A percentile compares a stretch with the other conserved stretches of the same genome.
phyloP scores from a whole-genome alignment of 2,888 invertebrate species.

The Automeris io region DNA sequence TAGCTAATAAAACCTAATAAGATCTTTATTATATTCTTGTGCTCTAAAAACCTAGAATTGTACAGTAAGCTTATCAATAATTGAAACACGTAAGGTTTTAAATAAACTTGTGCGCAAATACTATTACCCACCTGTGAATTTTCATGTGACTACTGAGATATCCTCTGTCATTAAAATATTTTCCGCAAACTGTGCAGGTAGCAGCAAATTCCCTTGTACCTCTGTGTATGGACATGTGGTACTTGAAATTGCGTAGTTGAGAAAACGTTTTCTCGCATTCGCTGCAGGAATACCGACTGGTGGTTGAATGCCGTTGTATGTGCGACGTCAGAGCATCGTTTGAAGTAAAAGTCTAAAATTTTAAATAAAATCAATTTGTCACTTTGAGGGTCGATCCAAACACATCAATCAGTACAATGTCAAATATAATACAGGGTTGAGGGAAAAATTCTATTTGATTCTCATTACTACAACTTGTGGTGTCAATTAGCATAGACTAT shows the following conservation, averaged over 20 bases:
- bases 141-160: conserved; percentile 92
- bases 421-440: too few species aligned
- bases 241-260: conserved; percentile 89
- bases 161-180: conserved; percentile 89
- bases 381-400: too few species aligned
- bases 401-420: too few species aligned
- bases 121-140: conserved; percentile 88
- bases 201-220: conserved; percentile 90
- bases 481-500: too few species aligned
- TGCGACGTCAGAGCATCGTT: conserved; percentile 33
- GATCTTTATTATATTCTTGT: too few species aligned
- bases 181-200: conserved; percentile 81
- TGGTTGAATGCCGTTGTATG: conserved; percentile 34
- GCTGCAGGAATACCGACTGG: conserved; percentile 79
- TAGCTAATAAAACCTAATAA: too few species aligned
- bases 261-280: conserved; percentile 90
- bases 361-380: conserved; percentile 9
- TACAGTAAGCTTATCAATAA: too few species aligned
- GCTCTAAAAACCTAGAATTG: too few species aligned
- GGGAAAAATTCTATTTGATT: too few species aligned
- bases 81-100: too few species aligned
- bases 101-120: too few species aligned
- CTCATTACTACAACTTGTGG: too few species aligned
- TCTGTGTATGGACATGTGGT: conserved; percentile 88
- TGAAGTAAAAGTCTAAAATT: conserved; percentile 41